These are phyloP conservation scores for Leptinotarsa juncta DNA, from an alignment of 2,888 invertebrate species.

Conservation along the genomic window DNA sequence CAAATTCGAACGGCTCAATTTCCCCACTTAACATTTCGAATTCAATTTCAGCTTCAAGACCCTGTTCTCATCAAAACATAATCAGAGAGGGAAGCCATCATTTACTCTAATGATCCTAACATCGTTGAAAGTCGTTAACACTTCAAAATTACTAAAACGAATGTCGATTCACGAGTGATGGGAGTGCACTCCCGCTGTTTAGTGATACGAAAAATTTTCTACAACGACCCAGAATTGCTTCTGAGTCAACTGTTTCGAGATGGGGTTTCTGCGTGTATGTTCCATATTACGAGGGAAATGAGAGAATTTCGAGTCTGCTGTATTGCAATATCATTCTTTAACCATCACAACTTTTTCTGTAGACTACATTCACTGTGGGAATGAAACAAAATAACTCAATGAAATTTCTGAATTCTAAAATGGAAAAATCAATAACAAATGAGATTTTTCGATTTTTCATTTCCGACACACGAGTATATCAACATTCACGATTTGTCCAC, in stretches of 20 bases:
- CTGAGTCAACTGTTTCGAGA: slow-evolving; percentile 8
- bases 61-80: slow-evolving; percentile 45
- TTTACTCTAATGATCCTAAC: slow-evolving; percentile 52
- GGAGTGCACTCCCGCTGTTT: slow-evolving; percentile 2
- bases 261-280: slow-evolving; percentile 25
- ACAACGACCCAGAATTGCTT: slow-evolving; percentile 15
- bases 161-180: slow-evolving; percentile 42
- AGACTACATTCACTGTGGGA: too few species aligned
- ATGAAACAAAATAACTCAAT: too few species aligned
- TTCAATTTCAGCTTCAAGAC: slow-evolving; percentile 42
- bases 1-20: slow-evolving; percentile 44
- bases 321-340: too few species aligned
- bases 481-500: too few species aligned
- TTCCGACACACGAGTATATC: too few species aligned
- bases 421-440: too few species aligned
- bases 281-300: slow-evolving; percentile 5
- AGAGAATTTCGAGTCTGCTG: too few species aligned
- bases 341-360: too few species aligned
- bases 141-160: slow-evolving; percentile 49
- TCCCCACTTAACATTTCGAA: slow-evolving; percentile 43
- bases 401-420: too few species aligned
- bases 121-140: slow-evolving; percentile 51
- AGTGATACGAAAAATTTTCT: background rate
- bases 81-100: slow-evolving; percentile 46
- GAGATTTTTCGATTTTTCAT: too few species aligned